Evolutionary conservation across 1,140 invertebrate genomes (phyloP).

Genomic region (Limonius californicus): DNA sequence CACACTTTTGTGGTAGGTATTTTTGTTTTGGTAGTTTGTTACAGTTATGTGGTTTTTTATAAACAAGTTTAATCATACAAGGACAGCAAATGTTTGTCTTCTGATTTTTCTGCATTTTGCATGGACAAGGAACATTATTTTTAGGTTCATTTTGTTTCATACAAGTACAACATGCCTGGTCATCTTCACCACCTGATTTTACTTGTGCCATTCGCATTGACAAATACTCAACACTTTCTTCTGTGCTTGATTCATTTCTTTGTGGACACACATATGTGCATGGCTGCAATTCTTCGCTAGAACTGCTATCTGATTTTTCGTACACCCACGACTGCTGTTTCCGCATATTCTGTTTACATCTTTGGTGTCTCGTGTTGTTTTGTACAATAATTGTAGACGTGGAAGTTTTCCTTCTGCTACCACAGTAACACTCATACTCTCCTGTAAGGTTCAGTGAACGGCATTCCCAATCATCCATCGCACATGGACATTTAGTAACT

Average conservation of each 20-base stretch:
- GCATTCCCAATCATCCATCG: too few species aligned
- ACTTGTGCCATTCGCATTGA: background rate
- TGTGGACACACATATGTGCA: background rate
- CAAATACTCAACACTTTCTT: background rate
- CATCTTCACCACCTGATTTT: background rate
- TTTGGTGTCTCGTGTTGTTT: background rate
- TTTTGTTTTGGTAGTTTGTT: too few species aligned
- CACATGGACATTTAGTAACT: background rate
- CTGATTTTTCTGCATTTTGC: too few species aligned
- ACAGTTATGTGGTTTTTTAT: too few species aligned
- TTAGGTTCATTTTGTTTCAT: too few species aligned
- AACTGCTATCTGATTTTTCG: background rate
- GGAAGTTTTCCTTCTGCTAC: background rate
- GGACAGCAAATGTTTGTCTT: too few species aligned
- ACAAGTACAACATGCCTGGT: too few species aligned
- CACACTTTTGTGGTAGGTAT: too few species aligned
- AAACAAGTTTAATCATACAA: too few species aligned
- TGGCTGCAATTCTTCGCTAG: background rate
- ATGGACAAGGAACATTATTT: background rate
- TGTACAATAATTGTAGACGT: background rate
- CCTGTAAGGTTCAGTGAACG: too few species aligned
- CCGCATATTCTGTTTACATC: background rate
- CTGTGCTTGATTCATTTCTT: background rate
- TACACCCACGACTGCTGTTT: background rate
- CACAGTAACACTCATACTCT: too few species aligned